phyloP scores from a whole-genome alignment of 2,113 vertebrate species.

The Pelecanus crispus region DNA sequence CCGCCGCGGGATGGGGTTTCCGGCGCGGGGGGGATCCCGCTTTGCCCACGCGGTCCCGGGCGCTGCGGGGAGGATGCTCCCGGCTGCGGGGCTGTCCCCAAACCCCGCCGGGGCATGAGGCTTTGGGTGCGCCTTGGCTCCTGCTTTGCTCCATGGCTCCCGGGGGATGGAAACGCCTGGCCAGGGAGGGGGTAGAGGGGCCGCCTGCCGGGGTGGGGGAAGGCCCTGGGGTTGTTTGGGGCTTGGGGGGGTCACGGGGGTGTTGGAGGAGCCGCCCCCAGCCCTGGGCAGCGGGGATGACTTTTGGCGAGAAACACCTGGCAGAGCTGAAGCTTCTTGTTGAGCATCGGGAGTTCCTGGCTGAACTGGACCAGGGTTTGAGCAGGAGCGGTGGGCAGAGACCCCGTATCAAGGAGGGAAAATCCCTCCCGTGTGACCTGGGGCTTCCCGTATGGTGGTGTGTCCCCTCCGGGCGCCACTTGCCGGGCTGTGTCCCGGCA shows the following conservation, averaged over 20 bases:
- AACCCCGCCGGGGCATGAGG: fast-evolving
- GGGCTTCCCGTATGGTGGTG: fast-evolving
- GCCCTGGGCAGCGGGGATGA: neutral
- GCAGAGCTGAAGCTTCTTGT: neutral
- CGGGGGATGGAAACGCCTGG: neutral
- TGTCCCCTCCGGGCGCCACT: neutral
- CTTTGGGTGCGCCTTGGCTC: neutral
- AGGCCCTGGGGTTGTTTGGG: neutral
- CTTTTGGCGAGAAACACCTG: neutral
- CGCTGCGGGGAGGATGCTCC: neutral
- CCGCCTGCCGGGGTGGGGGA: fast-evolving
- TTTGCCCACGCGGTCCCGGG: fast-evolving
- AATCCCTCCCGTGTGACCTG: fast-evolving
- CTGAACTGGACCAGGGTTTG: neutral
- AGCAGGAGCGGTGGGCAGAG: neutral
- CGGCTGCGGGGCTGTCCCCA: neutral
- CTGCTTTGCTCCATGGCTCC: neutral
- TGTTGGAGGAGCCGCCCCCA: neutral
- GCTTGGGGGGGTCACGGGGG: fast-evolving
- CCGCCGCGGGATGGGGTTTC: neutral
- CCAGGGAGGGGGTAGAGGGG: too few species aligned
- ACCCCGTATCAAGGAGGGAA: neutral
- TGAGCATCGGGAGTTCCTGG: fast-evolving
- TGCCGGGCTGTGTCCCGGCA: neutral
- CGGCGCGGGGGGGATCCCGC: fast-evolving